phyloP scores from a whole-genome alignment of 2,797 vertebrate genomes.

The Lindbergichthys nudifrons region DNA sequence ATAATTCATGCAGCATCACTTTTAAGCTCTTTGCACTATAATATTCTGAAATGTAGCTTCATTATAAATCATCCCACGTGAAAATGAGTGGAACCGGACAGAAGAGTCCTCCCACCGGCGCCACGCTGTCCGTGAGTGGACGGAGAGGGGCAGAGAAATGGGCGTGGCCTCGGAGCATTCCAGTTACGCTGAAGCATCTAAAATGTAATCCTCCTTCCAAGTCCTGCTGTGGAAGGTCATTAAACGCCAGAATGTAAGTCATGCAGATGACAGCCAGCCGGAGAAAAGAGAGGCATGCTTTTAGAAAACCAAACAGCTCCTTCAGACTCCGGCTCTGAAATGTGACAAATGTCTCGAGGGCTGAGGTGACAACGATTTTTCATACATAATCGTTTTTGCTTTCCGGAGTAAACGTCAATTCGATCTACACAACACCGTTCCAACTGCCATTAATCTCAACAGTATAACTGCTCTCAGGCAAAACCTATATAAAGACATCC shows the following conservation, averaged over 20 bases:
- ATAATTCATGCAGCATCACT: not conserved
- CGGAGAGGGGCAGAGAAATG: conserved; percentile 40
- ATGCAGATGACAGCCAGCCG: conserved; percentile 32
- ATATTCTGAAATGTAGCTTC: not conserved
- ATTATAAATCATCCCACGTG: not conserved
- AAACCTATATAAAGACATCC: conserved; percentile 77
- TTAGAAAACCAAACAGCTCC: conserved; percentile 2
- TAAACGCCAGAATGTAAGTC: conserved; percentile 43
- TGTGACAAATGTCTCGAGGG: not conserved
- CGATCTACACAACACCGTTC: conserved; percentile 29
- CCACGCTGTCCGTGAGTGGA: conserved; percentile 10
- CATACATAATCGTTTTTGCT: conserved; percentile 1
- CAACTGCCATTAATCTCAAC: conserved; percentile 61
- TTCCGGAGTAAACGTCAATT: conserved; percentile 9
- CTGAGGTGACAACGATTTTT: conserved; percentile 17
- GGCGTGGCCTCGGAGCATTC: conserved; percentile 52
- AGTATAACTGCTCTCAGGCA: conserved; percentile 57
- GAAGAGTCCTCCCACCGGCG: not conserved
- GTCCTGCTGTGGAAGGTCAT: conserved; percentile 44
- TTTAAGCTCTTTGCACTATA: not conserved
- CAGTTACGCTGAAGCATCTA: conserved; percentile 23
- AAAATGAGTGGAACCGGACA: conserved; percentile 6
- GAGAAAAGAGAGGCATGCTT: conserved; percentile 4
- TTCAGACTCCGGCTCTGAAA: conserved; percentile 10
- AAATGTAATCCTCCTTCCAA: conserved; percentile 39